phyloP scores from a whole-genome alignment of 2,113 vertebrate species.

The Apeltes quadracus region DNA sequence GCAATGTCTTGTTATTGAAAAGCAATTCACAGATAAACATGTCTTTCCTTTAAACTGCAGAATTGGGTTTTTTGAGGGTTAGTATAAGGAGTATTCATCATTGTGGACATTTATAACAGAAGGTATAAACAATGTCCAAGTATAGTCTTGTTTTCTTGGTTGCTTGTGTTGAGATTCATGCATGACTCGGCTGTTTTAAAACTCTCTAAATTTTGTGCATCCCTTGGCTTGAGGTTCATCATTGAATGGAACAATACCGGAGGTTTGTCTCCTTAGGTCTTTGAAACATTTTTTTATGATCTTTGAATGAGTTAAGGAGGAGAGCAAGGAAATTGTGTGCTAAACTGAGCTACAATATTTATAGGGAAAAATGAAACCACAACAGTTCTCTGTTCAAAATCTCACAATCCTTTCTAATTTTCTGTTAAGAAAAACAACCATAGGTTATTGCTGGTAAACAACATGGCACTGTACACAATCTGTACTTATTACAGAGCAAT shows the following conservation, averaged over 20 bases:
- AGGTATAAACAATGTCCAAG: background rate
- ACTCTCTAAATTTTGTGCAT: background rate
- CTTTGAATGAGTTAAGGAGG: background rate
- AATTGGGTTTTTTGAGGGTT: background rate
- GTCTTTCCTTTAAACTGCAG: background rate
- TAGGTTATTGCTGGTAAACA: slow-evolving; percentile 7
- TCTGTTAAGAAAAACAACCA: slow-evolving; percentile 3
- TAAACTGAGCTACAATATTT: slow-evolving; percentile 12
- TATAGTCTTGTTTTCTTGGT: background rate
- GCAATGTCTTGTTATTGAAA: background rate
- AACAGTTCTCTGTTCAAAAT: background rate
- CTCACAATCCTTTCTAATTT: slow-evolving; percentile 7
- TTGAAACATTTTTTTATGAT: slow-evolving; percentile 5
- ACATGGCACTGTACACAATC: slow-evolving; percentile 28
- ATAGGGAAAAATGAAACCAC: slow-evolving; percentile 8
- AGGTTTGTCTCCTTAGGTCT: background rate
- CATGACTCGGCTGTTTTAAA: background rate
- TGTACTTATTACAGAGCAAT: slow-evolving; percentile 57
- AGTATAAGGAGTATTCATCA: background rate
- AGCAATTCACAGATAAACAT: background rate
- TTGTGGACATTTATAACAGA: background rate
- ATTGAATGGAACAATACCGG: background rate
- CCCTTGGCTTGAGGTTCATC: background rate
- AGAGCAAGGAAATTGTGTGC: background rate
- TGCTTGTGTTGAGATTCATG: background rate